These are phyloP conservation scores for Oligia strigilis DNA, from an alignment of 2,888 invertebrate genomes.

Conservation along the genomic window DNA sequence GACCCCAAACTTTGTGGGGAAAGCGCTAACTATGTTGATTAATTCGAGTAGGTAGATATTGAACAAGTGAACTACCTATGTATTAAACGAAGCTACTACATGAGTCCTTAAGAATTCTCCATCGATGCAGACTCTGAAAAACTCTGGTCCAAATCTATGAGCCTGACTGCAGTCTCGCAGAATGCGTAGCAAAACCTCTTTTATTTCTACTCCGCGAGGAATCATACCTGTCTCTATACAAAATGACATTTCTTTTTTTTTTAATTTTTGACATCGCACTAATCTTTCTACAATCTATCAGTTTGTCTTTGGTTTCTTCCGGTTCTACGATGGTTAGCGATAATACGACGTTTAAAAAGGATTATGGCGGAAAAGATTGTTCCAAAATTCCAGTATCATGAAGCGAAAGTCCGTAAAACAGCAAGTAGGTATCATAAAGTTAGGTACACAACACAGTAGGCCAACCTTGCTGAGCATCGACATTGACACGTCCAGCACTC, in stretches of 20 bases:
- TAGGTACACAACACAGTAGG: slow-evolving; percentile 12
- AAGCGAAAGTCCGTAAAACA: neutral
- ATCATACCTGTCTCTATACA: neutral
- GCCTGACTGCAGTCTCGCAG: neutral
- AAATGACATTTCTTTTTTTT: neutral
- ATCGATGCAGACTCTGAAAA: neutral
- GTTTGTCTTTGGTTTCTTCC: neutral
- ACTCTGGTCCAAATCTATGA: neutral
- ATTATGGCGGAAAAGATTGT: neutral
- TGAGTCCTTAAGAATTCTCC: neutral
- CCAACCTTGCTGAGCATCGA: slow-evolving; percentile 72
- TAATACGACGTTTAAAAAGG: neutral
- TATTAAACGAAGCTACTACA: neutral
- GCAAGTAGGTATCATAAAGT: neutral
- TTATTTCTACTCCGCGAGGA: neutral
- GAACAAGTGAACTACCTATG: neutral
- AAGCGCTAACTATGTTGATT: neutral
- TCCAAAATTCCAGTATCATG: neutral
- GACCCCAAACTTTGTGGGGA: no score
- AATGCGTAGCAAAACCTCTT: no score
- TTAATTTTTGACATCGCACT: neutral
- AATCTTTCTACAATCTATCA: neutral
- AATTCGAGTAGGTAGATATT: neutral
- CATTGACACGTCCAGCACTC: slow-evolving; percentile 83
- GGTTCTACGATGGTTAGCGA: no score